These are phyloP conservation scores for Hydrozoanthus tunicans DNA, from an alignment of 64 coral and sea anemone genomes.

Conservation along the genomic window DNA sequence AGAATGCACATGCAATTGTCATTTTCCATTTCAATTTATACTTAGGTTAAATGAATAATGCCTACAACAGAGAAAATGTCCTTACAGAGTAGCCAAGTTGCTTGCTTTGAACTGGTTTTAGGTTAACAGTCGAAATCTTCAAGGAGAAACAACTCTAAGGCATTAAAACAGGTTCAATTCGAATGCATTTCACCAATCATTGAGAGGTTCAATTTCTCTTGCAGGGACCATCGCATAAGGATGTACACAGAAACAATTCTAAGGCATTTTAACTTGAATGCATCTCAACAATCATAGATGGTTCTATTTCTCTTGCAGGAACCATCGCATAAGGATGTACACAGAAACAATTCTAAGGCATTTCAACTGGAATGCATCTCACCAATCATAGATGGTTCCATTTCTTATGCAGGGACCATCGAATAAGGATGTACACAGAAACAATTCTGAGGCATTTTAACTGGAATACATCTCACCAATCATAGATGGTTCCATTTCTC, in stretches of 20 bases:
- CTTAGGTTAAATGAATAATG: too few relatives aligned
- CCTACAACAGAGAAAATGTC: too few relatives aligned
- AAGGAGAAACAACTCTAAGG: neutral
- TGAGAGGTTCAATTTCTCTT: slow-evolving; percentile 61
- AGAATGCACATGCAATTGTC: too few relatives aligned
- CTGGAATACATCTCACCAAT: neutral
- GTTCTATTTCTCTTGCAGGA: slow-evolving; percentile 57
- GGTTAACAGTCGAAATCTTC: too few relatives aligned
- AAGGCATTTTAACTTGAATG: neutral
- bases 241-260: slow-evolving; percentile 17
- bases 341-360: neutral
- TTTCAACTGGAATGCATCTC: neutral
- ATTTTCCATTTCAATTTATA: too few relatives aligned
- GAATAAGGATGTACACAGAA: slow-evolving; percentile 43
- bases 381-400: slow-evolving; percentile 69
- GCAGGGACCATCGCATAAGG: slow-evolving; percentile 51
- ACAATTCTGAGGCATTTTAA: neutral
- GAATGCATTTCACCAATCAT: slow-evolving; percentile 31
- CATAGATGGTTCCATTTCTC: slow-evolving; percentile 72
- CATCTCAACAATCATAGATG: slow-evolving; percentile 50
- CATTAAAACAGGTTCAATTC: neutral
- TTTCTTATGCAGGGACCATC: slow-evolving; percentile 58
- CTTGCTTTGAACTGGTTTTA: too few relatives aligned
- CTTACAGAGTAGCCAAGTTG: too few relatives aligned
- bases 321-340: slow-evolving; percentile 58